Evolutionary conservation across 2,888 invertebrate genomes (phyloP), one percentile per base, ranked within the genome.

Genomic region (Antheraea yamamai): DNA sequence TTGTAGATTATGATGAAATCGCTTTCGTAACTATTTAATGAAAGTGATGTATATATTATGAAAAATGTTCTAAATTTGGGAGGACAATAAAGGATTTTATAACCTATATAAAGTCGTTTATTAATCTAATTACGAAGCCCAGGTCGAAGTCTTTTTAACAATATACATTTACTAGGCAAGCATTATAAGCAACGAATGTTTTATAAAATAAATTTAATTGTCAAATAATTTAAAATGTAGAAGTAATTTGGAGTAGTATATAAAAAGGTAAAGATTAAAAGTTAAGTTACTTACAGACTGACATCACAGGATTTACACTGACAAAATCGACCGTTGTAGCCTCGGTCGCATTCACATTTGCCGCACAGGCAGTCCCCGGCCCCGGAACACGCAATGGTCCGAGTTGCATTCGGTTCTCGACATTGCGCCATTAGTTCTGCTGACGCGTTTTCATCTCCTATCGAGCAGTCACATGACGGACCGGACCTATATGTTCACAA

Each of bases 311-410:
- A 90, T 66, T 92, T 91, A 84, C 96, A 96, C 87, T 97, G 96
- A 82, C 97, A 97, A 84, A 91, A 96, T 35, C 92, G 89, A 23
- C 97, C 97, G 74, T 84, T 92, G 81, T 89, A 96, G 1, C 96
- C 96, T 0, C 83, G 81, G 83, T 96, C 96, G 85, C 98, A 98
- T 39, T 91, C 90, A 87, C 98, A 98, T 76, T 90, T 91, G 55
- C 97, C 97, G 85, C 98, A 98, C 71, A 96, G 92, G 86, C 98
- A 98, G 79, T 96, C 96, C 0, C 98, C 98, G 8, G 96, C 96
- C 76, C 96, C 96, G 0, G 96, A 96, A 85, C 97, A 97, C 0
- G 95, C 85, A n/a, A 93, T 88, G 61, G 81, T 76, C 12, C 86
- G 84, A 0, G 90, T 89, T 0, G 88, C 81, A 78, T 95, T 91